Conservation (phyloP, 2,113 vertebrate genomes). For the Oryzias woworae region DNA sequence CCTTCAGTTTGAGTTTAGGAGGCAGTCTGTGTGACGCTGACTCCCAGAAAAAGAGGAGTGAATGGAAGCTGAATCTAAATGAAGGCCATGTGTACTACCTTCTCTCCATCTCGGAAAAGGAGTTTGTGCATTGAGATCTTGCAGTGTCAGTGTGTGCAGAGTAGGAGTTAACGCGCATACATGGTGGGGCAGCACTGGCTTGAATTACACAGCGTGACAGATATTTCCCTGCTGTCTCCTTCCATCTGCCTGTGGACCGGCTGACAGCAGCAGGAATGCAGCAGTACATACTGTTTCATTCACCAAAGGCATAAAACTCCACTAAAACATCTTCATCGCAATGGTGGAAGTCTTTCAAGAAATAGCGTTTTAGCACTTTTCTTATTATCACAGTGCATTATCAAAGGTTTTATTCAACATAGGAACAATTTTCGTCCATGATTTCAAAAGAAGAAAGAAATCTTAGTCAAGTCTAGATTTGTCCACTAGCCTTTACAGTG, state of each 20-base stretch:
- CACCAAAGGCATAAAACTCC: slow-evolving; percentile 12
- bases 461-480: no score
- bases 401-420: no score
- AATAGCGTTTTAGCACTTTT: no score
- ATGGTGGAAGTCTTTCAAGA: not conserved
- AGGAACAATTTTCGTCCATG: no score
- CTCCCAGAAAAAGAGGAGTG: slow-evolving; percentile 51
- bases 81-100: slow-evolving; percentile 20
- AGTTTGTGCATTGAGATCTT: slow-evolving; percentile 4
- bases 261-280: slow-evolving; percentile 36
- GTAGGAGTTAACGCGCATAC: slow-evolving; percentile 21
- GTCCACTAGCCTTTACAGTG: no score
- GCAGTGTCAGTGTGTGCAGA: not conserved
- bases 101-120: slow-evolving; percentile 28
- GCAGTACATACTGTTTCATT: slow-evolving; percentile 20
- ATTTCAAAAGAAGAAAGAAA: no score
- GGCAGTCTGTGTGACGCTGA: slow-evolving; percentile 8
- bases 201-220: slow-evolving; percentile 85
- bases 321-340: not conserved
- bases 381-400: no score
- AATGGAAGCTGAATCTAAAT: slow-evolving; percentile 23
- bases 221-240: slow-evolving; percentile 62
- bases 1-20: slow-evolving; percentile 41
- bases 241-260: slow-evolving; percentile 47
- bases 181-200: slow-evolving; percentile 58